Evolutionary conservation across 1,140 invertebrate species (phyloP), one percentile per base, ranked within the genome.

Genomic region (Ectropis grisescens): DNA sequence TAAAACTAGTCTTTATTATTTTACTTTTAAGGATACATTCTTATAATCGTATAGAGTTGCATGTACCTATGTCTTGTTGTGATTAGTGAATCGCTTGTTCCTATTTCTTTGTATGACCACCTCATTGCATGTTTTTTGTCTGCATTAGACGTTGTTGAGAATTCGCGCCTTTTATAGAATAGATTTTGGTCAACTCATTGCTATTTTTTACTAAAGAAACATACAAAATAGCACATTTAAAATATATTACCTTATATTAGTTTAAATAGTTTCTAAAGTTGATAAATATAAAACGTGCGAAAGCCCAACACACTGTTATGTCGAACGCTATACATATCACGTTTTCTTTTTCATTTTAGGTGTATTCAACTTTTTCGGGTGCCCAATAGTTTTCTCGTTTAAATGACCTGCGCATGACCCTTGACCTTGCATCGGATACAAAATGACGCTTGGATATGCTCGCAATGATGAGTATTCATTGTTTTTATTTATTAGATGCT

Each of bases 281-380:
- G n/a, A n/a, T n/a, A n/a, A n/a, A n/a, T n/a, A n/a, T n/a, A n/a
- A n/a, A n/a, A n/a, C n/a, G n/a, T n/a, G n/a, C n/a, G n/a, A n/a
- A n/a, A n/a, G n/a, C n/a, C n/a, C n/a, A n/a, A n/a, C n/a, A n/a
- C n/a, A 19, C 16, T 19, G 25, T 30, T 38, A 12, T 45, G n/a
- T 38, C 37, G 30, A 45, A 35, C 43, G 31, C 44, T 45, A 60
- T 78, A 60, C 61, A 75, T 76, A 80, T 80, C 75, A 80, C 62
- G 39, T 65, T 69, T 71, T 68, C 57, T 74, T 82, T 75, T 71
- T 71, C 74, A 78, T 79, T 83, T 82, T 79, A 78, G 82, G 82
- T 83, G 71, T 82, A 61, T 83, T 82, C 76, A 83, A 74, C 70
- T 82, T 83, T 82, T 82, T 83, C 60, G 78, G 82, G 56, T 83